Percentiles rank a stretch among this genome's conserved stretches.
These are phyloP conservation scores for Chlorospingus semifuscus DNA, from an alignment of 2,797 vertebrate genomes.

Conservation along the genomic window DNA sequence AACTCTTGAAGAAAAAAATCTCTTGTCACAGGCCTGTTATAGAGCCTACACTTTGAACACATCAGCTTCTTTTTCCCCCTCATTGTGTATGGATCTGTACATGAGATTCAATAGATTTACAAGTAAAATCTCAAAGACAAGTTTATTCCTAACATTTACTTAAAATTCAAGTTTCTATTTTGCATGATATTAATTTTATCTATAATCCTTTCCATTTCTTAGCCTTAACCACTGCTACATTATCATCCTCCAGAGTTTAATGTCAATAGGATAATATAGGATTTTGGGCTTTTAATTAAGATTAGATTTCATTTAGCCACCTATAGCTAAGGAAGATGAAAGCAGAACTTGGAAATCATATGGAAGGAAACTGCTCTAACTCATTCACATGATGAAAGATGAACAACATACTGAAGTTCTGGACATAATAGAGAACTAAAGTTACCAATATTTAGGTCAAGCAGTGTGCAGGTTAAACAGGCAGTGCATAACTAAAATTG, in stretches of 20 bases:
- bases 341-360: neutral
- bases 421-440: neutral
- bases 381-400: neutral
- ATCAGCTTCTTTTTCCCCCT: fast-evolving
- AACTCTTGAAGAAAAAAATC: neutral
- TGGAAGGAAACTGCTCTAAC: neutral
- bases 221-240: neutral
- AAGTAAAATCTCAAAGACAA: neutral
- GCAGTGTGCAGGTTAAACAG: neutral
- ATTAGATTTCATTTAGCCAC: neutral
- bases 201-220: neutral
- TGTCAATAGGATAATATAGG: neutral
- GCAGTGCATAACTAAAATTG: neutral
- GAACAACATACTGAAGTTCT: neutral
- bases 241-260: neutral
- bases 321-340: neutral
- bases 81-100: neutral
- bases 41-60: neutral
- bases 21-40: neutral
- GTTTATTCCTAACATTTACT: neutral
- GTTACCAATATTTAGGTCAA: neutral
- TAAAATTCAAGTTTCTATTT: neutral
- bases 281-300: neutral
- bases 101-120: neutral
- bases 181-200: neutral